Percentiles rank a stretch among this genome's conserved stretches.
phyloP scores from a whole-genome alignment of 1,140 invertebrate genomes.

The Papilio polytes region DNA sequence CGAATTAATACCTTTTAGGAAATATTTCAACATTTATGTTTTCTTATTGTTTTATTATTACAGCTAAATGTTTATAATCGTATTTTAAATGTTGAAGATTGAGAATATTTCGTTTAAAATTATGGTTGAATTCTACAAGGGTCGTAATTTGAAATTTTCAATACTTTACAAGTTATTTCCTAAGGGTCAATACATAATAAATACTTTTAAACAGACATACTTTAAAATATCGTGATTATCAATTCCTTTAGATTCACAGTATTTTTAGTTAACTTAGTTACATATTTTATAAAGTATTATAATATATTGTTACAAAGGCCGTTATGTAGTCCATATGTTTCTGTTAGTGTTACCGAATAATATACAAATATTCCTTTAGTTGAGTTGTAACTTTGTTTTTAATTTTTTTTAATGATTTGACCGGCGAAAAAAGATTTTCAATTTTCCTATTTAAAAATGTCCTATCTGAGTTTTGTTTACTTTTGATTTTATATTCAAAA shows the following conservation, averaged over 20 bases:
- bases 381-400: not conserved
- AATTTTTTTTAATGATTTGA: not conserved
- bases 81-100: too few species aligned
- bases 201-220: not conserved
- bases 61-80: too few species aligned
- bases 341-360: not conserved
- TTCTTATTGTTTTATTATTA: too few species aligned
- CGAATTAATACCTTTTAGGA: conserved; percentile 4
- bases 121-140: too few species aligned
- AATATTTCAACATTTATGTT: not conserved
- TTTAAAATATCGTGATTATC: not conserved
- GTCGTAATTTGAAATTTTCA: not conserved
- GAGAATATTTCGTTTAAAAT: too few species aligned
- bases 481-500: not conserved
- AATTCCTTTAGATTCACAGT: conserved; percentile 7
- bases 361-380: not conserved
- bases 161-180: not conserved
- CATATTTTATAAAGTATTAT: not conserved
- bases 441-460: not conserved
- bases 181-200: not conserved
- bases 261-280: not conserved
- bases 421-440: too few species aligned
- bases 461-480: conserved; percentile 3
- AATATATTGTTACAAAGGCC: not conserved
- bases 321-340: not conserved